These are phyloP conservation scores for Neostethus bicornis DNA, from an alignment of 2,797 vertebrate genomes.

Conservation along the genomic window DNA sequence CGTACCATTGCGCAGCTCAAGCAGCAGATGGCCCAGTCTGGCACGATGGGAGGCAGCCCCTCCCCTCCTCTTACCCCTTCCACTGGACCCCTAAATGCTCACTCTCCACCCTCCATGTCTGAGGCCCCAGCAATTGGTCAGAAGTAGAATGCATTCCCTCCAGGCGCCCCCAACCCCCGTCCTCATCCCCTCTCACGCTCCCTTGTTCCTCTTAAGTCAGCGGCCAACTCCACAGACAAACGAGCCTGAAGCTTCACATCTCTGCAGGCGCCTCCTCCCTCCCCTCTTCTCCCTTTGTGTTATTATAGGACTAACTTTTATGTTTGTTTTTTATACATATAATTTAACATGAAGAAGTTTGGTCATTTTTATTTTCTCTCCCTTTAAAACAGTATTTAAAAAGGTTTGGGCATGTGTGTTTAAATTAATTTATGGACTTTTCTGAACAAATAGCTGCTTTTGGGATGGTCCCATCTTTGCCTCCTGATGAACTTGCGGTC, in stretches of 20 bases:
- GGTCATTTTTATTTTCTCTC: slow-evolving; percentile 47
- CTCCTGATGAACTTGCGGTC: neutral
- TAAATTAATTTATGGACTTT: slow-evolving; percentile 84
- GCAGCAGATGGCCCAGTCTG: slow-evolving; percentile 80
- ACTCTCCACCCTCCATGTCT: slow-evolving; percentile 62
- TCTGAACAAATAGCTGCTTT: slow-evolving; percentile 75
- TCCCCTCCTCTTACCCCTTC: slow-evolving; percentile 72
- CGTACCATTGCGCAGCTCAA: slow-evolving; percentile 90
- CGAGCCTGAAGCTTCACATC: slow-evolving; percentile 47
- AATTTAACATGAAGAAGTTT: slow-evolving; percentile 77
- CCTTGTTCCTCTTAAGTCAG: slow-evolving; percentile 42
- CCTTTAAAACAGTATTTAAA: slow-evolving; percentile 76
- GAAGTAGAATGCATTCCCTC: slow-evolving; percentile 64
- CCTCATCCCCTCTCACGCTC: slow-evolving; percentile 18
- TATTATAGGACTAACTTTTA: slow-evolving; percentile 72
- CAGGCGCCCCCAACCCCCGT: slow-evolving; percentile 24
- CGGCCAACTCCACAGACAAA: slow-evolving; percentile 53
- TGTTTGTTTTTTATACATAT: too few species aligned
- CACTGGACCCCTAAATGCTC: slow-evolving; percentile 64
- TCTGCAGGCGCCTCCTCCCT: slow-evolving; percentile 40
- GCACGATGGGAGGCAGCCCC: slow-evolving; percentile 68
- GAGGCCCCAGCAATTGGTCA: slow-evolving; percentile 66
- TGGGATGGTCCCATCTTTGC: slow-evolving; percentile 42
- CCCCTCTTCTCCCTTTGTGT: slow-evolving; percentile 34
- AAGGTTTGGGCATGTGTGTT: slow-evolving; percentile 78